Evolutionary conservation across 2,797 vertebrate genomes (phyloP).

Genomic region (Anguilla obscura): DNA sequence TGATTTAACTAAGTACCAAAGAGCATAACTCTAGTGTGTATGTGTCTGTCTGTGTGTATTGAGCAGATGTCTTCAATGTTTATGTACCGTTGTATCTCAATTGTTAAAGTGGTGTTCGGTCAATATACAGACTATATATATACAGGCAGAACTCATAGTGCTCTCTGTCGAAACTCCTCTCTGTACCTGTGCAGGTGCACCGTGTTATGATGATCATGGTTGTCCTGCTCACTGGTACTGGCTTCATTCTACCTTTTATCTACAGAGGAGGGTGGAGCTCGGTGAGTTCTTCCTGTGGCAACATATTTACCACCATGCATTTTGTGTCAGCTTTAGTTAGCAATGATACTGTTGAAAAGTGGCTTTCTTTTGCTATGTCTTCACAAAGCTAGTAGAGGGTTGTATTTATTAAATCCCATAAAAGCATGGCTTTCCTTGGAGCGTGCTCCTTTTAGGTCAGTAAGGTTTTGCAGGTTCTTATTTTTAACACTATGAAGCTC

Average conservation of each 20-base stretch:
- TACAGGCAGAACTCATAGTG: too few species aligned
- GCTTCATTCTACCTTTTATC: constrained; percentile 80
- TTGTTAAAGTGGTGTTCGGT: not conserved
- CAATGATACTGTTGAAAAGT: not conserved
- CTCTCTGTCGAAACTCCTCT: not conserved
- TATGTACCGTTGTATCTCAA: not conserved
- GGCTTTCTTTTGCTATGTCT: not conserved
- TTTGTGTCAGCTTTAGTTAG: not conserved
- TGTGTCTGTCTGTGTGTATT: not conserved
- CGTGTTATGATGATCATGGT: constrained; percentile 75
- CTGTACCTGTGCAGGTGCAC: constrained; percentile 69
- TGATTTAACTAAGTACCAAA: not conserved
- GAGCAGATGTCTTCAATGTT: not conserved
- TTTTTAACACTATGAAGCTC: not conserved
- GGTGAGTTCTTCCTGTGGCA: constrained; percentile 57
- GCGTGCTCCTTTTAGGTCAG: not conserved
- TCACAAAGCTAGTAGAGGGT: constrained; percentile 43
- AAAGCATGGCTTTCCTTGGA: not conserved
- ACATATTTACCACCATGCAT: not conserved
- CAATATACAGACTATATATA: not conserved
- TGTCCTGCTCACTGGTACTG: constrained; percentile 68
- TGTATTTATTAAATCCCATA: not conserved
- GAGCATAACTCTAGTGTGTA: not conserved
- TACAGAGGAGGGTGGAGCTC: constrained; percentile 82
- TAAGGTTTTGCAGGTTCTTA: not conserved